Conservation (phyloP, 2,113 vertebrate genomes). For the Tenrec ecaudatus region DNA sequence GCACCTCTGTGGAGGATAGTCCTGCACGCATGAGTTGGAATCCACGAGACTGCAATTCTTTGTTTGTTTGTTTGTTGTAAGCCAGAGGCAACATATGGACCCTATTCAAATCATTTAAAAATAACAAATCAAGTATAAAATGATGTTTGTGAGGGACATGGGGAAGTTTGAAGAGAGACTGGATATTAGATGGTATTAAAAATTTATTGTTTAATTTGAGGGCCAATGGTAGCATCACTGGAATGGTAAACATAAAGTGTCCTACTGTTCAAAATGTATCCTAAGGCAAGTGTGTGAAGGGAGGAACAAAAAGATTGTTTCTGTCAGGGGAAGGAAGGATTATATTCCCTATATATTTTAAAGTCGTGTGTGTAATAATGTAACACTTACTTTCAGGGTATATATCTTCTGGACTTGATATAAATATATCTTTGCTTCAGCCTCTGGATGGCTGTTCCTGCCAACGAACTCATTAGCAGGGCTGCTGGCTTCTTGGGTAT, state of each 20-base stretch:
- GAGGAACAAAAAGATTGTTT: neutral
- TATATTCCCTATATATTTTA: neutral
- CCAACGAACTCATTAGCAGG: neutral
- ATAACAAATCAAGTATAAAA: conserved; percentile 19
- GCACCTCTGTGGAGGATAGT: neutral
- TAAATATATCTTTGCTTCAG: neutral
- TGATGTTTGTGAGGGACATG: neutral
- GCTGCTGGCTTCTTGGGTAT: neutral
- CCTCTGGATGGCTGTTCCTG: neutral
- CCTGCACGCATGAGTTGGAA: neutral
- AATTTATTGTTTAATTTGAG: conserved; percentile 32
- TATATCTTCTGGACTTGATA: neutral
- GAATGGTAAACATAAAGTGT: neutral
- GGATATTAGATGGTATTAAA: conserved; percentile 13
- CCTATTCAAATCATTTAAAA: conserved; percentile 17
- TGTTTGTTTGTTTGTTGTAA: neutral
- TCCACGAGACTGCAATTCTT: neutral
- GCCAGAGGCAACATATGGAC: neutral
- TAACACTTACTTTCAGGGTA: neutral
- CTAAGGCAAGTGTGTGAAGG: neutral
- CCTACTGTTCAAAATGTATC: neutral
- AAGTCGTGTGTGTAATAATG: neutral
- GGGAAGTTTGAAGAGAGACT: neutral
- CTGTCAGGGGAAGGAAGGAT: neutral
- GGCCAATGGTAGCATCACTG: neutral